A percentile compares a stretch with the other conserved stretches of the same genome.
Evolutionary conservation across 2,797 vertebrate species (phyloP).

Genomic region (Garrulus glandarius): DNA sequence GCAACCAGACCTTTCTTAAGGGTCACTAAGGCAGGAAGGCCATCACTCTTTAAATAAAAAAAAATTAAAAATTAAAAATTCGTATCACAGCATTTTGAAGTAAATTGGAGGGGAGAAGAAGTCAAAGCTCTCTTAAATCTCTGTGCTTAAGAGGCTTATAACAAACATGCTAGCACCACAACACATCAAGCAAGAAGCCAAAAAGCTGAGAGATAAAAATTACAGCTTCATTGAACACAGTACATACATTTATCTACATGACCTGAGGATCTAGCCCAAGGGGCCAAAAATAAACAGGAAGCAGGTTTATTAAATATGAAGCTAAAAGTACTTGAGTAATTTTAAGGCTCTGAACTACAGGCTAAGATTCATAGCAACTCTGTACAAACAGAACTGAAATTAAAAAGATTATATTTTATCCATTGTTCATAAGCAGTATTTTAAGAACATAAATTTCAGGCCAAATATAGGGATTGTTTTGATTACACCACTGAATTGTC

Average conservation of each 20-base stretch:
- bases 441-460: neutral
- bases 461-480: neutral
- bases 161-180: neutral
- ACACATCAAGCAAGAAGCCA: neutral
- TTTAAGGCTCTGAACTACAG: neutral
- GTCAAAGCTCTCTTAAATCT: neutral
- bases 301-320: neutral
- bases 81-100: neutral
- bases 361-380: neutral
- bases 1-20: slow-evolving; percentile 97
- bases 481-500: neutral
- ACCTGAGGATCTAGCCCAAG: neutral
- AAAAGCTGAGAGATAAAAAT: neutral
- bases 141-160: neutral
- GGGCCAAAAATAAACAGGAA: neutral
- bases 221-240: neutral
- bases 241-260: neutral
- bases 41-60: slow-evolving; percentile 84
- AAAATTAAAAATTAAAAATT: neutral
- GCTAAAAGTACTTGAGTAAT: neutral
- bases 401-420: neutral
- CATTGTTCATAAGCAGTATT: neutral
- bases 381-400: neutral
- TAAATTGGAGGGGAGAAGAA: neutral
- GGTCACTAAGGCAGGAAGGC: slow-evolving; percentile 94